A percentile compares a stretch with the other conserved stretches of the same genome.
phyloP scores from a whole-genome alignment of 2,888 invertebrate genomes.

The Cephus nigrinus region DNA sequence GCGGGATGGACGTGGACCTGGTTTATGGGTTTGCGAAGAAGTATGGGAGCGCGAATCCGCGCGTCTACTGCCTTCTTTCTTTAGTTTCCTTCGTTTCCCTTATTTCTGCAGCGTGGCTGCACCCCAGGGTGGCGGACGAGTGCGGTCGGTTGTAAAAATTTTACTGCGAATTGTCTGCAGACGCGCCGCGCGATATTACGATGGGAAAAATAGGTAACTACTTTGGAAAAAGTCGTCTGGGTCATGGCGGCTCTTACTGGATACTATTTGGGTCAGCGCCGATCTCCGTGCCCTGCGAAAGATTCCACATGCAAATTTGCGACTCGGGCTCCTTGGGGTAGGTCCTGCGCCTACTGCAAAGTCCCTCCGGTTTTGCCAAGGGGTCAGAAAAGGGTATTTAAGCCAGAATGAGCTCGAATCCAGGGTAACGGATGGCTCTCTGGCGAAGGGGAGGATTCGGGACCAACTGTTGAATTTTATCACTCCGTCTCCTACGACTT shows the following conservation, averaged over 20 bases:
- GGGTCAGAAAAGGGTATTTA: no score
- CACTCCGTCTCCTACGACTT: conserved; percentile 31
- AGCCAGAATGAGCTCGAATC: no score
- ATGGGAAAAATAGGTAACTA: conserved; percentile 62
- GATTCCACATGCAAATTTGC: no score
- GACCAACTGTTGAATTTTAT: conserved; percentile 63
- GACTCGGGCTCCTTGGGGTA: no score
- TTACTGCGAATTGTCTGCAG: conserved; percentile 67
- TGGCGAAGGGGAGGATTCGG: conserved; percentile 33
- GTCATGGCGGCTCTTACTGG: conserved; percentile 41
- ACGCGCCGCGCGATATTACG: conserved; percentile 58
- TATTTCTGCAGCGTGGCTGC: conserved; percentile 53
- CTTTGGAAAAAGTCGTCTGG: conserved; percentile 61
- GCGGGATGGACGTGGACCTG: no score
- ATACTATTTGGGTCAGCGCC: conserved; percentile 12
- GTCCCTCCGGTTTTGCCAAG: no score
- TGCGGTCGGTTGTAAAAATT: conserved; percentile 59
- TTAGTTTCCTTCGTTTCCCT: conserved; percentile 7
- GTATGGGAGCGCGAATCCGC: no score
- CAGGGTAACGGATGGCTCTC: not conserved
- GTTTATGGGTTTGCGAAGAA: no score
- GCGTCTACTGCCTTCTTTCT: no score
- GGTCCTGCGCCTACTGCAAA: no score
- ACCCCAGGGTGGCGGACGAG: conserved; percentile 21
- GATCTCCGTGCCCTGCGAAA: conserved; percentile 11